Evolutionary conservation across 1,140 invertebrate species (phyloP), one percentile per base, ranked within the genome.

Genomic region (Drosophila lacteicornis): DNA sequence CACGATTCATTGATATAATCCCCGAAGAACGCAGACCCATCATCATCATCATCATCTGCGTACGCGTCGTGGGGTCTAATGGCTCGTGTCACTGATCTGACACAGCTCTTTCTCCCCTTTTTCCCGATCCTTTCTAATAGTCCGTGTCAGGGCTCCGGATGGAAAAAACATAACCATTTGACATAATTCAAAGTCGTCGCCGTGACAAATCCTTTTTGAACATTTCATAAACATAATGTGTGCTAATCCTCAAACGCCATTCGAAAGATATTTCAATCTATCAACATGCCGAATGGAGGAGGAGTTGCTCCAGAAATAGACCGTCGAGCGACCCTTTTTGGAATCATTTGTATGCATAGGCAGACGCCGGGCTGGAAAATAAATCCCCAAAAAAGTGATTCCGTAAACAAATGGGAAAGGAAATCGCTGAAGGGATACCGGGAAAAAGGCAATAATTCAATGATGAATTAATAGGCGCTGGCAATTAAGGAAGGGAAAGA

Each of bases 141-240:
- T 43, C n/a, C 50, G 12, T 63, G 46, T 55, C 56, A n/a, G 1
- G 43, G 45, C 33, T 57, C 30, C 45, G 50, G 19, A 22, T 42
- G 38, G 46, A 45, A 12, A 9, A 19, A 62, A 74, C 82, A 86
- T 76, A 77, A 88, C 63, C 80, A 88, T 80, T 83, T 73, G 58
- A 68, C 67, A 86, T 88, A 55, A 62, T 82, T 85, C 82, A 81
- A 42, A 50, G 67, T 11, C 53, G 13, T 25, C 13, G 53, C 33
- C 42, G 38, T 50, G 60, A 79, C 74, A 84, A 87, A 87, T 87
- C 83, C 83, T 84, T 86, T 56, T 78, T 74, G 50, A 88, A 65
- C 53, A 87, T 88, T 88, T 87, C 80, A 88, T 88, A 87, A 87
- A 86, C 76, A 77, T 75, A 73, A 65, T 66, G 68, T 58, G 59